A percentile compares a stretch with the other conserved stretches of the same genome.
Conservation (phyloP, 2,113 vertebrate genomes). For the Actinemys pallida region DNA sequence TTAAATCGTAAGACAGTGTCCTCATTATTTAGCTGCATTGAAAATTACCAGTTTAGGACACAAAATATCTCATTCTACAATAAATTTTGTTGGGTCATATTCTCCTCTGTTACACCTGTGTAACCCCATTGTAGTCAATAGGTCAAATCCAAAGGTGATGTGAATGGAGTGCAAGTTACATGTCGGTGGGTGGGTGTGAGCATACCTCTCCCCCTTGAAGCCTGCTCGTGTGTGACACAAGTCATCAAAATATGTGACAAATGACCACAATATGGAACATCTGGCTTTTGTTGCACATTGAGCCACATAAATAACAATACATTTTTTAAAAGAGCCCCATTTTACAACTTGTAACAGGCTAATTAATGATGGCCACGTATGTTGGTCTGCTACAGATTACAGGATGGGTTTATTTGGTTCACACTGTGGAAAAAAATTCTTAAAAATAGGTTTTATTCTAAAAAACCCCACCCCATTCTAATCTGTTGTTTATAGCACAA, state of each 20-base stretch:
- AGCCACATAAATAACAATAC: background rate
- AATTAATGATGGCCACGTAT: background rate
- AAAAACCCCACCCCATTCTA: background rate
- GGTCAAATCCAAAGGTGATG: background rate
- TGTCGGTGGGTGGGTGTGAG: background rate
- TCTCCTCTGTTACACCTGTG: background rate
- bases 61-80: background rate
- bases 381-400: background rate
- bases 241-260: background rate
- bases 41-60: constrained; percentile 42
- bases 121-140: too few species aligned
- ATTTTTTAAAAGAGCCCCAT: constrained; percentile 3
- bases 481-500: accelerated
- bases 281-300: background rate
- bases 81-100: background rate
- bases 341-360: background rate
- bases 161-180: background rate
- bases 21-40: constrained; percentile 33
- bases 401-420: background rate
- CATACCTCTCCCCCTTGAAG: background rate
- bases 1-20: constrained; percentile 36
- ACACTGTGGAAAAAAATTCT: background rate
- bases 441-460: background rate
- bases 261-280: background rate
- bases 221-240: accelerated